Evolutionary conservation across 2,888 invertebrate species (phyloP), one percentile per base, ranked within the genome.

Genomic region (Heterodera filipjevi): DNA sequence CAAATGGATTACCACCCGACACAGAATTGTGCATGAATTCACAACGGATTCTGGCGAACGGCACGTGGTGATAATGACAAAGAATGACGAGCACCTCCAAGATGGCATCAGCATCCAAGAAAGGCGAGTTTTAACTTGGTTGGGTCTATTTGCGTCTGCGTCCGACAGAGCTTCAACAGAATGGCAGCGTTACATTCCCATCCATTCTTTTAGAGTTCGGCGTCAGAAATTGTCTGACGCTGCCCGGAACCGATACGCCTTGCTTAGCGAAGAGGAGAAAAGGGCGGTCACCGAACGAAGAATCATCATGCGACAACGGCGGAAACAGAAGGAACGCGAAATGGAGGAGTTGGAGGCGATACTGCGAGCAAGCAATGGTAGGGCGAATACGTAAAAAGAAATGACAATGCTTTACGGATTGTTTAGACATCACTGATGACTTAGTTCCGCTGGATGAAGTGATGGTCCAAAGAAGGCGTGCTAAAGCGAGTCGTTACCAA

Each of bases 261-360:
- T 86, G 53, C 79, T 88, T 46, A 83, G 85, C 32, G 82, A 85
- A 1, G 85, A 87, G 30, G 86, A 88, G 81, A 88, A 88, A 77
- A 79, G 86, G 49, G 87, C 86, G 68, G 81, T 88, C 66, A 88
- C 89, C 77, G 79, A 87, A 77, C 88, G 87, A 72, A 70, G 88
- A 32, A 88, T 87, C n/a, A 78, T 86, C 71, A 87, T 87, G 22
- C 88, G 87, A 79, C 89, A 88, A 78, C 76, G 88, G 35, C 88
- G 87, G 73, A 77, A 88, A 39, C 88, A 88, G 78, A 81, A 88
- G 12, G 88, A 88, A 74, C 86, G 87, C 77, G 88, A 88, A 78
- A 82, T 88, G 85, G 86, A 85, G 77, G 88, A 88, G 77, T 81
- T 88, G 68, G 88, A 88, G 71, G 81, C 83, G 46, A 88, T 88